Base-by-base conservation (phyloP, 2,113 vertebrate species). In the Microtus ochrogaster region DNA sequence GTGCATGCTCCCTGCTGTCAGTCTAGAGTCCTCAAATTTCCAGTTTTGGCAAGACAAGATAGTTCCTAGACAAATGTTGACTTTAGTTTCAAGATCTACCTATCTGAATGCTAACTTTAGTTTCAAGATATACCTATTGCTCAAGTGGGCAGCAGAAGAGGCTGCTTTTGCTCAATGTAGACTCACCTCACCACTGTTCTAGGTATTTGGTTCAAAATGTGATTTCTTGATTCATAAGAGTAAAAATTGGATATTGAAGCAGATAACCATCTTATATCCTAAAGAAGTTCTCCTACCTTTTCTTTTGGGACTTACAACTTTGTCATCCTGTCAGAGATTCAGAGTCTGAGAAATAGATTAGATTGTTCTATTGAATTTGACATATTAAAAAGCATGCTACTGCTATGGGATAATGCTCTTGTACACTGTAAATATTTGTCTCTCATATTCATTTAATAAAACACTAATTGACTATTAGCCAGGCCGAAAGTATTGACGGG, bases 321-420 rank as follows among this genome's bases (percentile, higher is more conserved):
- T 3, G 14, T 70, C 52, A 41, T 94, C 30, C 26, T 88, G 52
- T 70, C 41, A 36, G 70, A 19, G 47, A 78, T 16, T 66, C 14
- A 41, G 58, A 84, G 24, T 89, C 89, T 87, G 87, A 7, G 19
- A 85, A 94, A 72, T 44, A 90, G 13, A 36, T n/a, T 68, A 92
- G 89, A 89, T 91, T 87, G 84, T 93, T 85, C 66, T 63, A 44
- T 83, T 89, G 26, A 55, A 82, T 73, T 86, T 89, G 41, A 65
- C 12, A 72, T 65, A 89, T 94, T 76, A 73, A 41, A 63, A 81
- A 96, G 47, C 26, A 39, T 58, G 39, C 68, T 92, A 90, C 10
- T 58, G 55, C 55, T 58, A 17, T 58, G 17, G 55, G 55, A 58
- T 58, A 58, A 21, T 58, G 55, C 55, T 58, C 55, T 58, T 55